Conservation (phyloP, 2,888 invertebrate species). For the Drosophila prostipennis region DNA sequence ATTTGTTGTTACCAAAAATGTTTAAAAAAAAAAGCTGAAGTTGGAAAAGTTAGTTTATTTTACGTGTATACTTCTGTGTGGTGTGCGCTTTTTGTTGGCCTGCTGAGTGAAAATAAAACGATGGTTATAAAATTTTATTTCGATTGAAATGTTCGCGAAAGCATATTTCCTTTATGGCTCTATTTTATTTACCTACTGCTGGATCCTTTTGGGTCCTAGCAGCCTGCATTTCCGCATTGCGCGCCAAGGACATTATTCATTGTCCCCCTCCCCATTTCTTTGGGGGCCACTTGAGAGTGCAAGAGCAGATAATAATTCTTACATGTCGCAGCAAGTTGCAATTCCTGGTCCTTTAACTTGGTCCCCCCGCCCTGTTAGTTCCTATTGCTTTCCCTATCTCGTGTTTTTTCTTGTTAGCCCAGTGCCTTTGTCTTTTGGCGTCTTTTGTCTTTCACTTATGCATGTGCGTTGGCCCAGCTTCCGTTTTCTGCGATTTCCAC, state of each 20-base stretch:
- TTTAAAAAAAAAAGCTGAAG: slow-evolving; percentile 9
- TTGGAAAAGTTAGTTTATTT: slow-evolving; percentile 34
- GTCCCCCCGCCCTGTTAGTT: slow-evolving; percentile 33
- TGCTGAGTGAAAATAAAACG: slow-evolving; percentile 65
- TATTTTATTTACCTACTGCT: slow-evolving; percentile 69
- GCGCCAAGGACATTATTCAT: slow-evolving; percentile 75
- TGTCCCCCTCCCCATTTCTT: slow-evolving; percentile 46
- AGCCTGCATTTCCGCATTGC: slow-evolving; percentile 73
- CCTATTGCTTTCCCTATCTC: slow-evolving; percentile 59
- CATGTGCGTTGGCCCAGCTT: slow-evolving; percentile 70
- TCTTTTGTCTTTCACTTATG: slow-evolving; percentile 78
- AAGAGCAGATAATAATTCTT: slow-evolving; percentile 76
- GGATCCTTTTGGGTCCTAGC: slow-evolving; percentile 12
- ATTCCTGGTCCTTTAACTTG: slow-evolving; percentile 60
- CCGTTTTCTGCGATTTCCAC: slow-evolving; percentile 40
- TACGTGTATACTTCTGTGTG: slow-evolving; percentile 4
- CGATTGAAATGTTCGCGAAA: slow-evolving; percentile 70
- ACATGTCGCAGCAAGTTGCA: slow-evolving; percentile 62
- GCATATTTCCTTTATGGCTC: slow-evolving; percentile 74
- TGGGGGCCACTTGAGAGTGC: slow-evolving; percentile 70
- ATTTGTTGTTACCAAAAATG: slow-evolving; percentile 22
- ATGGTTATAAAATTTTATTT: slow-evolving; percentile 67
- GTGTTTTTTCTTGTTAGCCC: slow-evolving; percentile 30
- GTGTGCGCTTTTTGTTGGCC: slow-evolving; percentile 10
- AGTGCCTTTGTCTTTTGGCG: slow-evolving; percentile 62